Percentiles rank a stretch among this genome's conserved stretches.
phyloP scores from a whole-genome alignment of 1,140 invertebrate genomes.

The Trichonephila inaurata region DNA sequence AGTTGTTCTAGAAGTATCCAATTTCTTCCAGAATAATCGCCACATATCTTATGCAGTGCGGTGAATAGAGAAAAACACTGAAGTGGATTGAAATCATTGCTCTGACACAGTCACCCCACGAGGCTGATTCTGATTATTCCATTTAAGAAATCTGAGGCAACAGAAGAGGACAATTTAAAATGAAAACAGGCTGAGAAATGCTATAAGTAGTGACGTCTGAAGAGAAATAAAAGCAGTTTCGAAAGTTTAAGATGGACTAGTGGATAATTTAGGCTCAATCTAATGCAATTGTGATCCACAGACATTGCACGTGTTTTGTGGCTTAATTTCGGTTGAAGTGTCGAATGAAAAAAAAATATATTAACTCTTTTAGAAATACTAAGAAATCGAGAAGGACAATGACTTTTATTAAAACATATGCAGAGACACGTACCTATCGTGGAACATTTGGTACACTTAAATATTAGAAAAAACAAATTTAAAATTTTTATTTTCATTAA shows the following conservation, averaged over 20 bases:
- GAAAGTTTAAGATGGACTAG: background rate
- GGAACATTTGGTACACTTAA: background rate
- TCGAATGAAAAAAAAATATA: background rate
- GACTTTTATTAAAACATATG: background rate
- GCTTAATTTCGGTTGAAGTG: background rate
- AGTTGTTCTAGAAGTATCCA: too few species aligned
- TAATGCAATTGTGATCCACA: background rate
- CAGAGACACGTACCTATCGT: background rate
- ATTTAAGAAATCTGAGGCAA: background rate
- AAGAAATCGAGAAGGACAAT: background rate
- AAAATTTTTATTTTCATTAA: too few species aligned
- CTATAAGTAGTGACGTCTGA: slow-evolving; percentile 3
- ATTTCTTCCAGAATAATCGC: background rate
- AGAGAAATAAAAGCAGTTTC: background rate
- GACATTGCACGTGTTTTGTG: background rate
- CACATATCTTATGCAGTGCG: background rate
- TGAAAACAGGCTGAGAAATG: background rate
- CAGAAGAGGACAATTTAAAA: background rate
- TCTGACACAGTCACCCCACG: background rate
- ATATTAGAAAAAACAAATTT: too few species aligned
- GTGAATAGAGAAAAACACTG: background rate
- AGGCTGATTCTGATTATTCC: background rate
- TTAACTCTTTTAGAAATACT: background rate
- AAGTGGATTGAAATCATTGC: background rate
- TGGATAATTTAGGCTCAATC: background rate